A percentile compares a stretch with the other conserved stretches of the same genome.
Conservation (phyloP, 2,113 vertebrate genomes). For the Clarias gariepinus region DNA sequence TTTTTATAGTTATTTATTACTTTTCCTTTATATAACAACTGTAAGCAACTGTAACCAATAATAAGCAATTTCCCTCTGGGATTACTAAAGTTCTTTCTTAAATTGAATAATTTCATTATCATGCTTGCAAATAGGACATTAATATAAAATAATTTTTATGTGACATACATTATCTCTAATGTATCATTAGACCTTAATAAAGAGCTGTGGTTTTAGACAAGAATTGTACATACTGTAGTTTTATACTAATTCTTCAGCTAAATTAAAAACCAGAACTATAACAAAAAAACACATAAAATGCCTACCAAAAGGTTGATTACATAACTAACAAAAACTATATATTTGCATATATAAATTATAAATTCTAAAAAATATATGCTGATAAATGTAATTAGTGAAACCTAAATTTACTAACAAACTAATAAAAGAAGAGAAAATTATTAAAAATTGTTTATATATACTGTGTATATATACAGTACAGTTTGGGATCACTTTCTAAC, state of each 20-base stretch:
- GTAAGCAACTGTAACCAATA: too few relatives aligned
- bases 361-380: not conserved
- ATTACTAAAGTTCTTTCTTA: too few relatives aligned
- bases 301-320: not conserved
- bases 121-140: not conserved
- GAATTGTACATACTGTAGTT: not conserved
- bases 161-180: not conserved
- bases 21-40: too few relatives aligned
- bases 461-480: too few relatives aligned
- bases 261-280: not conserved
- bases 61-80: too few relatives aligned
- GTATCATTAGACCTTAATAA: not conserved
- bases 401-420: not conserved
- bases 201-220: not conserved
- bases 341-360: not conserved
- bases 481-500: too few relatives aligned
- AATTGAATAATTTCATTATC: not conserved
- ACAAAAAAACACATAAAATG: too few relatives aligned
- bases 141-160: too few relatives aligned
- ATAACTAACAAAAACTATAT: not conserved
- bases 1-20: too few relatives aligned
- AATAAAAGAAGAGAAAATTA: not conserved
- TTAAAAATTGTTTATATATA: too few relatives aligned
- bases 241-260: not conserved
- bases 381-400: not conserved